These are phyloP conservation scores for Cyclopterus lumpus DNA, from an alignment of 2,797 vertebrate species.

Conservation along the genomic window DNA sequence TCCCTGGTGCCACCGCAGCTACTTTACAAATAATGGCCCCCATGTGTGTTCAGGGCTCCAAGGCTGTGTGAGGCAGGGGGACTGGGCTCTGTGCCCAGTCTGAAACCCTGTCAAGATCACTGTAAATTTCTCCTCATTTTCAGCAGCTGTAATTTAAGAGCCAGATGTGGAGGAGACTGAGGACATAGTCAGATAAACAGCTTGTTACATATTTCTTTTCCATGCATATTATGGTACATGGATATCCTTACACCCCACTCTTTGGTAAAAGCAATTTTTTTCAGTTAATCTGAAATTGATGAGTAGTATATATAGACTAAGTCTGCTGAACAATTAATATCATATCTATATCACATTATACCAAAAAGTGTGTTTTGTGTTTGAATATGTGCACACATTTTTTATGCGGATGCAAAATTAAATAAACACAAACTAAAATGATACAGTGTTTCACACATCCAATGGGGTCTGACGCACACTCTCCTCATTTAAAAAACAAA, in stretches of 20 bases:
- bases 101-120: conserved; percentile 83
- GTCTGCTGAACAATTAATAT: background rate
- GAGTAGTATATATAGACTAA: background rate
- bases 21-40: conserved; percentile 86
- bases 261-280: conserved; percentile 20
- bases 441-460: background rate
- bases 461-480: background rate
- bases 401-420: background rate
- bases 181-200: conserved; percentile 79
- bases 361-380: background rate
- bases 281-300: conserved; percentile 28
- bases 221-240: conserved; percentile 49
- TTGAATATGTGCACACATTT: background rate
- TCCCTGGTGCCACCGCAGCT: conserved; percentile 82
- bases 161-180: conserved; percentile 84
- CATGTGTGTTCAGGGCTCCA: conserved; percentile 83
- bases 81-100: conserved; percentile 84
- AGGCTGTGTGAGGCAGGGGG: conserved; percentile 77
- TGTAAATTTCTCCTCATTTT: conserved; percentile 85
- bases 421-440: background rate
- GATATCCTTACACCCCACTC: conserved; percentile 28
- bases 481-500: conserved; percentile 7
- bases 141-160: conserved; percentile 82
- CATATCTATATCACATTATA: conserved; percentile 9
- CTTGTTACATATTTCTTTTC: conserved; percentile 76